phyloP scores from a whole-genome alignment of 2,797 vertebrate species.

The Parauchenoglanis ngamensis region DNA sequence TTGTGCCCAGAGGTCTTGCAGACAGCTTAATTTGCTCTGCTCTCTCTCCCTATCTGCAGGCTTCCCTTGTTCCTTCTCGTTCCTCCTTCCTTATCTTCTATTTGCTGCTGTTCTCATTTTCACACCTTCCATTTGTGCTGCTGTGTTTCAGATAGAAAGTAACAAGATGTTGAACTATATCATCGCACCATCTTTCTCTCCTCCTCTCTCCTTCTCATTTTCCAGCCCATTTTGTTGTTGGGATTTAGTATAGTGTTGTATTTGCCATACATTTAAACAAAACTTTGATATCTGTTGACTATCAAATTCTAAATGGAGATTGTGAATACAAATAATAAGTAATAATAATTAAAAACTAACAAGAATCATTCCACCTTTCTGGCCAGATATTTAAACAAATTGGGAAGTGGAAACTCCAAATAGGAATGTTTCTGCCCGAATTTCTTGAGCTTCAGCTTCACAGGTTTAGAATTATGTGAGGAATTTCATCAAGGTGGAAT shows the following conservation, averaged over 20 bases:
- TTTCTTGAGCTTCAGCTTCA: not conserved
- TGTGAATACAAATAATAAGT: not conserved
- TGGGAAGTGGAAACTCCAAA: not conserved
- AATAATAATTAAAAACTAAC: not conserved
- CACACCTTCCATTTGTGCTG: constrained; percentile 40
- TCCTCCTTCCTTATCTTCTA: constrained; percentile 26
- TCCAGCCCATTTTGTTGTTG: not conserved
- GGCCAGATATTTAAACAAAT: not conserved
- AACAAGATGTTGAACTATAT: constrained; percentile 25
- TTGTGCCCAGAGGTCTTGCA: constrained; percentile 45
- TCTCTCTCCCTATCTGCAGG: constrained; percentile 47
- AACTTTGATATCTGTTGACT: not conserved
- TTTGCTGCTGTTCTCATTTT: constrained; percentile 20
- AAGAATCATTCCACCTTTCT: not conserved
- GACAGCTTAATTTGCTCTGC: constrained; percentile 67
- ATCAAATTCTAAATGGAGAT: no score
- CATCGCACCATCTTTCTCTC: not conserved
- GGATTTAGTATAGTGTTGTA: not conserved
- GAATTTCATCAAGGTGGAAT: not conserved
- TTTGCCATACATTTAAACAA: not conserved
- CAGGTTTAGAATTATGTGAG: not conserved
- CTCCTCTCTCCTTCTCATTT: not conserved
- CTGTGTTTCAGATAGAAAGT: constrained; percentile 16
- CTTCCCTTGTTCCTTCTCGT: constrained; percentile 4
- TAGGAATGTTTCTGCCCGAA: not conserved